Percentiles rank a stretch among this genome's conserved stretches.
phyloP scores from a whole-genome alignment of 2,113 vertebrate genomes.

The Menura novaehollandiae region DNA sequence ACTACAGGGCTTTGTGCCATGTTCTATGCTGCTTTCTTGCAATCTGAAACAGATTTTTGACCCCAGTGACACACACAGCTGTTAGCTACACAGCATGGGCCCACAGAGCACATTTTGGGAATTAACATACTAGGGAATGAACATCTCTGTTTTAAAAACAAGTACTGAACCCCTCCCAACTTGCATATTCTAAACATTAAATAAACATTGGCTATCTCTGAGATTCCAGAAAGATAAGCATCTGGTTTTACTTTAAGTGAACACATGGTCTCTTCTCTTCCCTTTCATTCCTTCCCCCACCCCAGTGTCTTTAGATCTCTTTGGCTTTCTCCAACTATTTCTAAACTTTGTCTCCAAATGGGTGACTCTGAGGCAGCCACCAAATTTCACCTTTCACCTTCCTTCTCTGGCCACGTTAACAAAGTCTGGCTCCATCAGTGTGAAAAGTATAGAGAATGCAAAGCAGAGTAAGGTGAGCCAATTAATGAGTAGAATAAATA shows the following conservation, averaged over 20 bases:
- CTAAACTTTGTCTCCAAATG: neutral
- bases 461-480: neutral
- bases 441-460: neutral
- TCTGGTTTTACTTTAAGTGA: neutral
- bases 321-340: neutral
- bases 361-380: neutral
- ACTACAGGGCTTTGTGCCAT: neutral
- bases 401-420: neutral
- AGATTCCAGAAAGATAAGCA: neutral
- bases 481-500: neutral
- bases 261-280: neutral
- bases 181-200: neutral
- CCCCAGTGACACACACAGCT: neutral
- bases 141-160: neutral
- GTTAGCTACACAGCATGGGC: neutral
- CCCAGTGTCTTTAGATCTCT: neutral
- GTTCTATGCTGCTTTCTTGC: neutral
- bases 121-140: neutral
- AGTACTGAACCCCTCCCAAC: neutral
- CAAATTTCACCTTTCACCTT: neutral
- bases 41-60: neutral
- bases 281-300: neutral
- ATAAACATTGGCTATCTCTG: neutral
- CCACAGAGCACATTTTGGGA: neutral
- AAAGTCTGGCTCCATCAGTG: neutral